A percentile compares a stretch with the other conserved stretches of the same genome.
Conservation (phyloP, 2,113 vertebrate genomes). For the Tyto alba region DNA sequence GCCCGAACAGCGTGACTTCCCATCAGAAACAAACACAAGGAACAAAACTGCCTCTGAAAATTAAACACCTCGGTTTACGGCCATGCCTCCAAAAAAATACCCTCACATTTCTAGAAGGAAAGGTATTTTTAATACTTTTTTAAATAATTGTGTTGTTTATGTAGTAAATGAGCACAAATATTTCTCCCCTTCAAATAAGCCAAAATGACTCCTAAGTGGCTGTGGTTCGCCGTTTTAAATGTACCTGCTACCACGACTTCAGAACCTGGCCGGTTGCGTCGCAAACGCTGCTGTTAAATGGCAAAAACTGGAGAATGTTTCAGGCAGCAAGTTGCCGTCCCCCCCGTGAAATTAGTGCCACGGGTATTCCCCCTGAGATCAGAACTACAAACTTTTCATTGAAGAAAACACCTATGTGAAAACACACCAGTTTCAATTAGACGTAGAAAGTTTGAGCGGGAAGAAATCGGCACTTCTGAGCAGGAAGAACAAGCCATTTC, state of each 20-base stretch:
- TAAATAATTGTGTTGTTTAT: background rate
- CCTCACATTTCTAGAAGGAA: background rate
- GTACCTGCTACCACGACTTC: accelerated
- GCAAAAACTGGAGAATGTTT: background rate
- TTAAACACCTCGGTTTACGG: background rate
- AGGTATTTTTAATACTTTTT: background rate
- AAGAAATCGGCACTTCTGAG: background rate
- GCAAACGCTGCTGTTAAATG: background rate
- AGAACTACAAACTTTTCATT: background rate
- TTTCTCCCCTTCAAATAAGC: background rate
- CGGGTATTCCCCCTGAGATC: background rate
- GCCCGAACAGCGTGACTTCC: background rate
- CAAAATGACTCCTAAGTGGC: background rate
- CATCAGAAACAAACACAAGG: background rate
- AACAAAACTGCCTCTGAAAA: background rate
- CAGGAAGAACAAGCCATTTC: background rate
- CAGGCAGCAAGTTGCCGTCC: background rate
- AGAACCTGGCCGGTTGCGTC: accelerated
- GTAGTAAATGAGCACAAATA: background rate
- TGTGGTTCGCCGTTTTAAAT: background rate
- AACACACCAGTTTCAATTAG: background rate
- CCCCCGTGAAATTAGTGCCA: accelerated
- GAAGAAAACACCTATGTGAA: background rate
- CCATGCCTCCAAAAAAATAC: background rate
- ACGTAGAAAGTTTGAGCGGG: background rate